phyloP scores from a whole-genome alignment of 2,888 invertebrate species.

The Anodontia alba region DNA sequence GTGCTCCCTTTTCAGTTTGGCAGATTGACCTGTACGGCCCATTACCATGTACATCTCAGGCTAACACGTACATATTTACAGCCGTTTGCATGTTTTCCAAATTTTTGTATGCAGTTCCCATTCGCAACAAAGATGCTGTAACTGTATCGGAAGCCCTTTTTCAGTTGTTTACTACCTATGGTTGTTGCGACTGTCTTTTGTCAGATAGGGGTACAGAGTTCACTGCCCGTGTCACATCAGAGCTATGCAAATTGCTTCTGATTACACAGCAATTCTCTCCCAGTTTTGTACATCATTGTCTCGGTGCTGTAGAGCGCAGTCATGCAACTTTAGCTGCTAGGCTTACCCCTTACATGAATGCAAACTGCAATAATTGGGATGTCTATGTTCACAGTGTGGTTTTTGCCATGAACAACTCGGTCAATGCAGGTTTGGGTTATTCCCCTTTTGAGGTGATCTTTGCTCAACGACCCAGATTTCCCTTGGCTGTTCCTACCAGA shows the following conservation, averaged over 20 bases:
- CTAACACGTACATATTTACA: slow-evolving; percentile 51
- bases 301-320: slow-evolving; percentile 42
- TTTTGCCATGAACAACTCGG: slow-evolving; percentile 54
- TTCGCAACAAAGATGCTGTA: slow-evolving; percentile 42
- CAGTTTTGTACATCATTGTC: slow-evolving; percentile 44
- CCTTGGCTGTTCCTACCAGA: slow-evolving; percentile 9
- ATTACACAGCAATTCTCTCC: slow-evolving; percentile 46
- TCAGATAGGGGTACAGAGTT: slow-evolving; percentile 48
- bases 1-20: slow-evolving; percentile 55
- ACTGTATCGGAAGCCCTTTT: slow-evolving; percentile 41
- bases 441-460: slow-evolving; percentile 56
- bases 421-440: slow-evolving; percentile 37
- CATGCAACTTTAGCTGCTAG: slow-evolving; percentile 38
- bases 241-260: slow-evolving; percentile 45
- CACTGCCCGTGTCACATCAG: slow-evolving; percentile 34
- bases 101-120: slow-evolving; percentile 36
- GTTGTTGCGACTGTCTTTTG: slow-evolving; percentile 37
- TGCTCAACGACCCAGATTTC: slow-evolving; percentile 46
- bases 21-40: slow-evolving; percentile 56
- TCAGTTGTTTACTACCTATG: slow-evolving; percentile 40
- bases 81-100: slow-evolving; percentile 53
- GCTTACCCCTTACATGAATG: slow-evolving; percentile 48
- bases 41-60: slow-evolving; percentile 33
- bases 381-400: slow-evolving; percentile 31
- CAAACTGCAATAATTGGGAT: slow-evolving; percentile 34